Percentiles rank a stretch among this genome's conserved stretches.
Conservation (phyloP, 2,113 vertebrate species). For the Noctilio leporinus region DNA sequence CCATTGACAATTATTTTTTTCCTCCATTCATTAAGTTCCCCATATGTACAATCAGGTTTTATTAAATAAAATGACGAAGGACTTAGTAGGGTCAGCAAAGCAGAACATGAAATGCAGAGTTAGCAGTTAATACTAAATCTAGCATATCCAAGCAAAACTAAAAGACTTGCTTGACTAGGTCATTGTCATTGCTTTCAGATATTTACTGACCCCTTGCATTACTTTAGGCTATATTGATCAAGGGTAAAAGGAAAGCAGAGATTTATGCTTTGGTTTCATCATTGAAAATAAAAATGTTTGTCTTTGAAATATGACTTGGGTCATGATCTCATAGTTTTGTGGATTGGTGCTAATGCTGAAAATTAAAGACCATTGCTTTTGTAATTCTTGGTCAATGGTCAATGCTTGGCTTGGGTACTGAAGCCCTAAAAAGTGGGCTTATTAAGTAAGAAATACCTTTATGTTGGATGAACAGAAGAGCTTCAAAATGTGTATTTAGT, state of each 20-base stretch:
- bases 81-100: neutral
- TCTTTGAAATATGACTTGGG: slow-evolving; percentile 30
- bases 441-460: slow-evolving; percentile 47
- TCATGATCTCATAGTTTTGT: slow-evolving; percentile 42
- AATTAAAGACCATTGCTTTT: slow-evolving; percentile 41
- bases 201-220: neutral
- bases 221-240: neutral
- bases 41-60: neutral
- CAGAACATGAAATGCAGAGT: neutral
- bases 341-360: slow-evolving; percentile 54
- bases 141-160: neutral
- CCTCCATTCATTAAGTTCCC: slow-evolving; percentile 29
- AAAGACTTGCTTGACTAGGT: neutral
- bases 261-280: slow-evolving; percentile 52
- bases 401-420: slow-evolving; percentile 23
- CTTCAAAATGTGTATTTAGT: slow-evolving; percentile 34
- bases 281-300: slow-evolving; percentile 55
- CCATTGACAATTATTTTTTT: slow-evolving; percentile 45
- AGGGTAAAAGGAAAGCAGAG: slow-evolving; percentile 24
- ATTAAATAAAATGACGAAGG: neutral
- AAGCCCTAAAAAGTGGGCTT: slow-evolving; percentile 40
- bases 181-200: neutral
- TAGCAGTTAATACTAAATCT: neutral
- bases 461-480: neutral
- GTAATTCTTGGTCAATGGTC: slow-evolving; percentile 60